Percentiles rank a stretch among this genome's conserved stretches.
These are phyloP conservation scores for Lepidochitona cinerea DNA, from an alignment of 2,888 invertebrate species.

Conservation along the genomic window DNA sequence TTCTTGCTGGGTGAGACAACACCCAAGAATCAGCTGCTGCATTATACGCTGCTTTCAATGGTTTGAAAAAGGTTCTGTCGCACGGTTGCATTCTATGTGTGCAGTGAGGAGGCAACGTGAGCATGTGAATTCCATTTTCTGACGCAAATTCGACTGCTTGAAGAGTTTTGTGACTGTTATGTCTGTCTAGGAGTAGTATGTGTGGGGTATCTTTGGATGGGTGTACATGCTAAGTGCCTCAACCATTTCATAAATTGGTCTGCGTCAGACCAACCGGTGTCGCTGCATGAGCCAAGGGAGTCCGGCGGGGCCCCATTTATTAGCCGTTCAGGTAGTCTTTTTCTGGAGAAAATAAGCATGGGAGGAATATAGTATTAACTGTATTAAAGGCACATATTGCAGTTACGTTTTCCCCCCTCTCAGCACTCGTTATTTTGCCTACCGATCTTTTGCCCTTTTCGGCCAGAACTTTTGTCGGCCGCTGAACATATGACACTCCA, in stretches of 20 bases:
- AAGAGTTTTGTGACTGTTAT: conserved; percentile 46
- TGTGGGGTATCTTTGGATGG: conserved; percentile 51
- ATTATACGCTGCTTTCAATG: conserved; percentile 16
- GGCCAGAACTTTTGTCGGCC: conserved; percentile 22
- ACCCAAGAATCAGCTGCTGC: neutral
- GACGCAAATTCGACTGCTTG: conserved; percentile 54
- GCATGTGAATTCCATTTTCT: conserved; percentile 53
- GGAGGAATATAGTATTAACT: conserved; percentile 26
- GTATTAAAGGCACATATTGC: conserved; percentile 29
- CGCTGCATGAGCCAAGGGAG: conserved; percentile 45
- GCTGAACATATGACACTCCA: conserved; percentile 24
- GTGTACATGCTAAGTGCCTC: conserved; percentile 45
- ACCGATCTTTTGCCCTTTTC: conserved; percentile 13
- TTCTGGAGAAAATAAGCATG: conserved; percentile 46
- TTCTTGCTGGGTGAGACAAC: neutral
- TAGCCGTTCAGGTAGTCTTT: conserved; percentile 47
- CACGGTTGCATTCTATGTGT: conserved; percentile 51
- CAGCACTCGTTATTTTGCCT: conserved; percentile 24
- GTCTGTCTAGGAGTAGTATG: conserved; percentile 63
- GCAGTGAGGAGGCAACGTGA: conserved; percentile 62
- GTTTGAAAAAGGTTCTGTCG: conserved; percentile 31
- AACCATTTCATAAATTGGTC: conserved; percentile 8
- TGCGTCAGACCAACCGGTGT: conserved; percentile 48
- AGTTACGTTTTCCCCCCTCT: conserved; percentile 29
- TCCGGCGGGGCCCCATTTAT: conserved; percentile 52